Base-by-base conservation (phyloP, 2,797 vertebrate genomes). In the Sorex maritimensis region DNA sequence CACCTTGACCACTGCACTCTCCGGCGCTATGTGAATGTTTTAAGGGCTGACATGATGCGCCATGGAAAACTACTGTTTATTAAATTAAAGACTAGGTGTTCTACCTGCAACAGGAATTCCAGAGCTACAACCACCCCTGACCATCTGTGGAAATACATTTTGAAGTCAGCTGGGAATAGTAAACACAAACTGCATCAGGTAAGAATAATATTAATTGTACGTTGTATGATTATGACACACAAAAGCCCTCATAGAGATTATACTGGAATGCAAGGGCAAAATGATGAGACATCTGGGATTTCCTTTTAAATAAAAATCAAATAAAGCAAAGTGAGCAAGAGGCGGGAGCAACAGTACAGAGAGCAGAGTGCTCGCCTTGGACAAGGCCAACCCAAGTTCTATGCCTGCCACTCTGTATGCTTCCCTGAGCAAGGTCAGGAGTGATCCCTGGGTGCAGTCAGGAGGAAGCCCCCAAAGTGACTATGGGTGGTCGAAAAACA, bases 41-140 rank as follows among this genome's bases (percentile, higher is more conserved):
- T 55, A 88, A 88, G 49, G 80, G 71, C 52, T 67, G 21, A 88
- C 87, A 68, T 78, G 63, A 30, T 58, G 38, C 38, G 30, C 41
- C 68, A 58, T 2, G 79, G 80, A 85, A 74, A 93, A 86, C 84
- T 67, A 44, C n/a, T 83, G 74, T 71, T 72, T 90, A 90, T 61
- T 5, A 84, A 28, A 65, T 30, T 63, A 38, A 87, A 30, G 52
- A 58, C 38, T 7, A 58, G 17, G 17, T 13, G 2, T 88, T 81
- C 49, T 79, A 41, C 11, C 85, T 58, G 63, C 28, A 28, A 17
- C 13, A 69, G 67, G 28, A 69, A 28, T 34, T 10, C 2, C 2
- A 30, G 0, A 9, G 24, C 28, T 41, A 38, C 46, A 14, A 55
- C 52, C 38, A n/a, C 13, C 26, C 49, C 19, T 3, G 52, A 21